Percentiles rank a stretch among this genome's conserved stretches.
These are phyloP conservation scores for Syngnathoides biaculeatus DNA, from an alignment of 2,113 vertebrate species.

Conservation along the genomic window DNA sequence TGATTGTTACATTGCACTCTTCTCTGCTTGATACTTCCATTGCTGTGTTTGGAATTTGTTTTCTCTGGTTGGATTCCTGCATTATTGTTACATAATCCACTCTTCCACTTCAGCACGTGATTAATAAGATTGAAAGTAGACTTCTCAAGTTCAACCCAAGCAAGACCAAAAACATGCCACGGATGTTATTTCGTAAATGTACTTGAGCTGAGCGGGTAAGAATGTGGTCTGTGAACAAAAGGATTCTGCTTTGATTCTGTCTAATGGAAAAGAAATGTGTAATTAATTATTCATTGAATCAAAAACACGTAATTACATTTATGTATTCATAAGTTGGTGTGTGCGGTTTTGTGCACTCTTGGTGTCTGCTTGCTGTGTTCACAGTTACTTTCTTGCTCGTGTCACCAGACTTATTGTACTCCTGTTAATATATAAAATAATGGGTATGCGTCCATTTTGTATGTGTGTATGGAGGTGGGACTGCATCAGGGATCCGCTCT, in stretches of 20 bases:
- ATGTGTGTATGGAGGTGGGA: no score
- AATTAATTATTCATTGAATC: no score
- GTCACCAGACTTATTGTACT: no score
- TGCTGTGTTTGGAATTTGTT: not conserved
- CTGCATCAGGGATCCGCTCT: no score
- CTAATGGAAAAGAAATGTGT: not conserved
- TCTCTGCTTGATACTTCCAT: not conserved
- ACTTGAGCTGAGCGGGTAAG: not conserved
- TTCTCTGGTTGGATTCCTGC: not conserved
- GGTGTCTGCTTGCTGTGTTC: no score
- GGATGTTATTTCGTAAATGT: not conserved
- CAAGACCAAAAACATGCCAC: not conserved
- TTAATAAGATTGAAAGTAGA: not conserved
- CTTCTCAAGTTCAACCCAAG: not conserved
- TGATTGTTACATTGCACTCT: not conserved
- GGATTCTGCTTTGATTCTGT: not conserved
- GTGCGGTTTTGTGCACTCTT: no score
- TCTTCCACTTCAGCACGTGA: not conserved
- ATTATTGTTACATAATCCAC: slow-evolving; percentile 19
- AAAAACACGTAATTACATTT: no score
- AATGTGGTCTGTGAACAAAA: not conserved
- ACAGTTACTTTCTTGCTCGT: no score
- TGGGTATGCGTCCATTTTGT: no score
- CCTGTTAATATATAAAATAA: no score
- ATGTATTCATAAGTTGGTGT: no score